Evolutionary conservation across 2,888 invertebrate genomes (phyloP), one percentile per base, ranked within the genome.

Genomic region (Palloptera scutellata): DNA sequence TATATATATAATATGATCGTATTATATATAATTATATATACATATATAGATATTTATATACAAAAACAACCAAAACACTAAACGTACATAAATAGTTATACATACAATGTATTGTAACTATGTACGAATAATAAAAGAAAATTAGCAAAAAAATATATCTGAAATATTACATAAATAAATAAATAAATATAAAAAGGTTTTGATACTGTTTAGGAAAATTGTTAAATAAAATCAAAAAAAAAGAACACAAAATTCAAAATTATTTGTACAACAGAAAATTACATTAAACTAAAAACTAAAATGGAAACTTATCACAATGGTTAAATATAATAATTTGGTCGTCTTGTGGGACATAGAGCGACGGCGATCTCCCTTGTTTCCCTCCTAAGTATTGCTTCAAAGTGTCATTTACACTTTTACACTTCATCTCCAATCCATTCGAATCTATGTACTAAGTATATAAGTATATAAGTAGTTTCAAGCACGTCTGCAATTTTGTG

Each of bases 191-290:
- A 61, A 69, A 66, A 71, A 69, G 67, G 69, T 71, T 71, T 71
- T 71, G 71, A 71, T 71, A 71, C 71, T 69, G 67, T 67, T 68
- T 71, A 71, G 71, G 52, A 66, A 69, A 57, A 67, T 67, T 69
- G 67, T 66, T 66, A 64, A 30, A 30, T 66, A 64, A 30, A 30
- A 30, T 4, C 30, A 30, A 30, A 30, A 30, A 6, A 30, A 15
- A 42, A 19, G 20, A 63, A 43, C 52, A 42, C 48, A 61, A 52
- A 61, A 61, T 61, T 52, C 42, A 62, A 45, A 70, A 60, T 48
- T 8, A 48, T 12, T 48, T n/a, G 48, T n/a, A 48, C 48, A n/a
- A 30, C 30, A 30, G 30, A 30, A 30, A 30, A 30, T 4, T 30
- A 30, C 2, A 30, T 30, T 30, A 30, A 30, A 30, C 2, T 30